These are phyloP conservation scores for Bufo bufo DNA, from an alignment of 2,113 vertebrate genomes.

Conservation along the genomic window DNA sequence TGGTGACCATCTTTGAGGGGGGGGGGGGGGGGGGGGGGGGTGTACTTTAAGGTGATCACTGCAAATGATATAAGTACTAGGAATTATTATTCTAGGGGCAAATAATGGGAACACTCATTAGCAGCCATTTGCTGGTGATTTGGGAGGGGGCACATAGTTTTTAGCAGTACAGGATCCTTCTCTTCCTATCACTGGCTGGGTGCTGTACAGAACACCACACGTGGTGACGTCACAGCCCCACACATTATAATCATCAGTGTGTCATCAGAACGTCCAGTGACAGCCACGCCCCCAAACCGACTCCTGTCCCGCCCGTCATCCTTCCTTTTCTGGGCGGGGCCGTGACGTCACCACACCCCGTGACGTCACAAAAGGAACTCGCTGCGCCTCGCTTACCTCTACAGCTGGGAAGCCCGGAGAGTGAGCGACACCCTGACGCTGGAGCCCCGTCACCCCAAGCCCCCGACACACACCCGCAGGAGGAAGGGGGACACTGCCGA, in stretches of 20 bases:
- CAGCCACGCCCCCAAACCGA: not conserved
- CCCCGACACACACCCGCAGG: not conserved
- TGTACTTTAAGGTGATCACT: no score
- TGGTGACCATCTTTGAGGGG: no score
- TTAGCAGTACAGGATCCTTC: no score
- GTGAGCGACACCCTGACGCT: not conserved
- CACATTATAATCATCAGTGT: not conserved
- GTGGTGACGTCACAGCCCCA: not conserved
- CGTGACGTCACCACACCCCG: conserved; percentile 32
- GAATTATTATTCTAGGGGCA: no score
- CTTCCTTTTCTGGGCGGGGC: conserved; percentile 18
- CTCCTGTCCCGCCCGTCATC: not conserved
- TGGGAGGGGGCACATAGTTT: no score
- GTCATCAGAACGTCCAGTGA: not conserved
- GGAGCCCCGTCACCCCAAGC: not conserved
- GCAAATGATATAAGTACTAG: no score
- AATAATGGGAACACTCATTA: no score
- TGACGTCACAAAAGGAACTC: conserved; percentile 57
- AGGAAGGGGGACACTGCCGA: not conserved
- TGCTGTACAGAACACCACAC: not conserved
- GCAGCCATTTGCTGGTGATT: no score
- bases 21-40: no score
- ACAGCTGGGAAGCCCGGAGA: conserved; percentile 34
- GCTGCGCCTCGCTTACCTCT: conserved; percentile 26
- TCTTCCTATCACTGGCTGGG: no score